Conservation (phyloP, 2,888 invertebrate species). For the Scotopteryx bipunctaria region DNA sequence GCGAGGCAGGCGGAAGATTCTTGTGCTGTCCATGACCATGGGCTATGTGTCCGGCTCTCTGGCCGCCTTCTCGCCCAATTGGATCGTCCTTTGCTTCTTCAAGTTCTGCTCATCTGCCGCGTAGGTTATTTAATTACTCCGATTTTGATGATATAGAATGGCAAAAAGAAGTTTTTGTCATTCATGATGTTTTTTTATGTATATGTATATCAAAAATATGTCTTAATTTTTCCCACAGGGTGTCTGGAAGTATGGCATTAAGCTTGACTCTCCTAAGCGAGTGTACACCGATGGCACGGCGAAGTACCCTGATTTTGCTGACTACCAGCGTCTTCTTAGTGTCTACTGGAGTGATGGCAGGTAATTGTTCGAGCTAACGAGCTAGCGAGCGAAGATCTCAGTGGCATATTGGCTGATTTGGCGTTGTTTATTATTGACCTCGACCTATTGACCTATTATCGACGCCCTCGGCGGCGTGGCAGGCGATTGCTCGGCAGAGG, state of each 20-base stretch:
- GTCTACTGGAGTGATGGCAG: constrained; percentile 63
- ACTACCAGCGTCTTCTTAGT: constrained; percentile 56
- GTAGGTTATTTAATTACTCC: too few species aligned
- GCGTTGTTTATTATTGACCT: too few species aligned
- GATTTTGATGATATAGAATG: too few species aligned
- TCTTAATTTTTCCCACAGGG: constrained; percentile 49
- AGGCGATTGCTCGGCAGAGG: too few species aligned
- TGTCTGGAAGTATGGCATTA: constrained; percentile 63
- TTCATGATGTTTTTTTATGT: too few species aligned
- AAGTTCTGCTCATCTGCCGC: constrained; percentile 86
- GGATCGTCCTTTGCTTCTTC: constrained; percentile 81
- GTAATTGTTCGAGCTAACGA: constrained; percentile 47
- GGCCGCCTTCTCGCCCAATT: constrained; percentile 84
- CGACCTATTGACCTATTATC: too few species aligned
- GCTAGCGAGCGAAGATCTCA: too few species aligned
- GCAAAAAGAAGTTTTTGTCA: background rate
- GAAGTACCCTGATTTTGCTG: constrained; percentile 55
- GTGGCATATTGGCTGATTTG: too few species aligned
- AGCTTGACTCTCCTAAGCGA: constrained; percentile 65
- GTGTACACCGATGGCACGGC: constrained; percentile 52
- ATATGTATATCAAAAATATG: too few species aligned
- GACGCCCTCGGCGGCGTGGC: too few species aligned
- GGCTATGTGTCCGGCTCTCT: constrained; percentile 77
- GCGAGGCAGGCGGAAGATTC: constrained; percentile 57
- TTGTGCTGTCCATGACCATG: constrained; percentile 60